Percentiles rank a stretch among this genome's conserved stretches.
These are phyloP conservation scores for Regulus satrapa DNA, from an alignment of 2,113 vertebrate species.

Conservation along the genomic window DNA sequence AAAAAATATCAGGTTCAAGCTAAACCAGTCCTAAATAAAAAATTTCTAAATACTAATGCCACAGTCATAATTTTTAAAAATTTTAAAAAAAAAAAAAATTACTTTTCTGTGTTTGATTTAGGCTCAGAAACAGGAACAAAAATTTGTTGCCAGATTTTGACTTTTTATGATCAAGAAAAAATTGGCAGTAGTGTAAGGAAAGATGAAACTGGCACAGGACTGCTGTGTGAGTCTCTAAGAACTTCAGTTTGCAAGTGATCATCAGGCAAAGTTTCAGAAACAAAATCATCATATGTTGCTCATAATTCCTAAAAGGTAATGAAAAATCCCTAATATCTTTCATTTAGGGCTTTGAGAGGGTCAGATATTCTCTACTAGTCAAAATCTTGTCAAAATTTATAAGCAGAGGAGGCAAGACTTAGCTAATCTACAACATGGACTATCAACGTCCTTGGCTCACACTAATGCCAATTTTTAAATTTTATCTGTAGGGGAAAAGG, in stretches of 20 bases:
- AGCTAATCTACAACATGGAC: background rate
- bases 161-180: background rate
- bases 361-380: background rate
- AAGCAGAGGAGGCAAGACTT: background rate
- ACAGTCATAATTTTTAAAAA: background rate
- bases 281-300: background rate
- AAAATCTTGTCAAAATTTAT: background rate
- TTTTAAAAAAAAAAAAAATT: background rate
- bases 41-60: background rate
- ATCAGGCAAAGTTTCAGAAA: background rate
- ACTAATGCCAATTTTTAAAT: background rate
- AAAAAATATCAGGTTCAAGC: background rate
- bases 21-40: background rate
- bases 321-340: background rate
- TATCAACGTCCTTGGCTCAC: background rate
- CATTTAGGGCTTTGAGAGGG: background rate
- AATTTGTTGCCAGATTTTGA: background rate
- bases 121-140: background rate
- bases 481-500: background rate
- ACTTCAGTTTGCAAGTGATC: background rate
- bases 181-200: background rate
- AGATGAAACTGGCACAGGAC: background rate
- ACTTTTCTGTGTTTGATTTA: background rate
- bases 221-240: background rate
- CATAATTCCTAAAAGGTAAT: background rate